A percentile compares a stretch with the other conserved stretches of the same genome.
Conservation (phyloP, 2,888 invertebrate species). For the Neocrepidodera transversa region DNA sequence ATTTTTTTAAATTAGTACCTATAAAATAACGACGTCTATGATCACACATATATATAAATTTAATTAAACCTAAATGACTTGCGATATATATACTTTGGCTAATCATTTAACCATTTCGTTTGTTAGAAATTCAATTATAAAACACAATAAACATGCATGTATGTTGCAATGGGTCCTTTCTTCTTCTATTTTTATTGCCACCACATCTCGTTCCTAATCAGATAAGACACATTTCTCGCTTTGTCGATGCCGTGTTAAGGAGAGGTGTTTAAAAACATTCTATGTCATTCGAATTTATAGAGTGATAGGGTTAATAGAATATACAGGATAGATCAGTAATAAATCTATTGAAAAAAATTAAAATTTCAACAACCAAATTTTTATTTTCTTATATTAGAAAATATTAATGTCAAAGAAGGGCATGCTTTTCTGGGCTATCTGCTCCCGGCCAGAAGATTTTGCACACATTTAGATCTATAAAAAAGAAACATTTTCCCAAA, state of each 20-base stretch:
- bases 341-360: no score
- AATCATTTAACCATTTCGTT: slow-evolving; percentile 56
- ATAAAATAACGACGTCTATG: background rate
- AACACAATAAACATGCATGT: slow-evolving; percentile 54
- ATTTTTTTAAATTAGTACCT: no score
- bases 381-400: no score
- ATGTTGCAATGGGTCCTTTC: slow-evolving; percentile 42
- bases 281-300: slow-evolving; percentile 5
- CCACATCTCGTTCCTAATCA: slow-evolving; percentile 23
- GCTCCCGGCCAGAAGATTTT: no score
- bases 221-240: slow-evolving; percentile 28
- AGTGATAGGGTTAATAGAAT: background rate
- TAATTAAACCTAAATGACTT: slow-evolving; percentile 60
- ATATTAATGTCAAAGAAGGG: no score
- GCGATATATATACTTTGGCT: slow-evolving; percentile 51
- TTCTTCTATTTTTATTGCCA: slow-evolving; percentile 20
- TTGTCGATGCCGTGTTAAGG: slow-evolving; percentile 24
- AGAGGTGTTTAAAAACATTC: background rate
- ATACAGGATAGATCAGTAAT: no score
- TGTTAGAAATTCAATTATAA: slow-evolving; percentile 59
- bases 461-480: no score
- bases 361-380: no score
- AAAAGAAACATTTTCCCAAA: no score
- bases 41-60: slow-evolving; percentile 55
- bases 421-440: no score